Evolutionary conservation across 2,888 invertebrate genomes (phyloP), one percentile per base, ranked within the genome.

Genomic region (Aricia artaxerxes): DNA sequence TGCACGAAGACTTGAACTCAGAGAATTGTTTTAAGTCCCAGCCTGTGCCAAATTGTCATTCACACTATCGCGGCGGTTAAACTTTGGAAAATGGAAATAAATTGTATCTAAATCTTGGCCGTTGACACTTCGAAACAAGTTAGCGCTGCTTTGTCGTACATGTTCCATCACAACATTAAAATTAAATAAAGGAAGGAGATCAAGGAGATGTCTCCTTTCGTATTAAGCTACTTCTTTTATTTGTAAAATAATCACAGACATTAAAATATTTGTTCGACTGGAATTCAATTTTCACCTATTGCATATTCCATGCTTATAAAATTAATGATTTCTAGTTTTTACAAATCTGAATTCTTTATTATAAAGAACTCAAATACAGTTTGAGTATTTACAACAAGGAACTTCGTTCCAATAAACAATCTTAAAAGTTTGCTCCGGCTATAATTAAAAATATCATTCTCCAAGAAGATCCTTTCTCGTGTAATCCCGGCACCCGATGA

Each of bases 31-130:
- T 31, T 35, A 31, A 76, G 57, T n/a, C 35, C 53, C 53, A 11
- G 35, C 57, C 57, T 31, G 35, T 76, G 76, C 76, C 76, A 76
- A 76, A 53, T 76, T 76, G 57, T 76, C 76, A 53, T 76, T 76
- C 57, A 57, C 31, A 31, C 53, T 53, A 57, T 53, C 76, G 7
- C 57, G 53, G 76, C 53, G 57, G 76, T 57, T 16, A 35, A 76
- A 53, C 53, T 76, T 76, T 49, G 2, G 57, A 53, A 76, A 57
- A 76, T 57, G 53, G 35, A 57, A 53, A 35, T 53, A 53, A 76
- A 53, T 35, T 76, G 76, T 57, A 76, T 76, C 6, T 76, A 76
- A 57, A 76, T 76, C 49, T 49, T 44, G 49, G 49, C 49, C 11
- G 49, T 75, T 75, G 44, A 75, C 11, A 44, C 49, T 75, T 31